Percentiles rank a stretch among this genome's conserved stretches.
phyloP scores from a whole-genome alignment of 2,113 vertebrate genomes.

The Thryonomys swinderianus region DNA sequence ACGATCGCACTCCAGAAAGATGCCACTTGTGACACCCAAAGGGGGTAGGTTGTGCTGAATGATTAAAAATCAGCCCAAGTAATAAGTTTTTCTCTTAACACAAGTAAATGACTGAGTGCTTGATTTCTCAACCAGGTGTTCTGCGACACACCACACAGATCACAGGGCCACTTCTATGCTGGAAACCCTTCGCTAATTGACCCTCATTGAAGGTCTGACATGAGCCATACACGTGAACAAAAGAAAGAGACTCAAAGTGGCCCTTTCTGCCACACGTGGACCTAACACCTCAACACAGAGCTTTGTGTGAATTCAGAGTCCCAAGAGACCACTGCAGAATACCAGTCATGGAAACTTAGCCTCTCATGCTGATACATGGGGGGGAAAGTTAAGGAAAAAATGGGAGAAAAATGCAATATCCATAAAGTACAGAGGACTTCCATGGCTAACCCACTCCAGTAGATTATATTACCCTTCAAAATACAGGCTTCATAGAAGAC shows the following conservation, averaged over 20 bases:
- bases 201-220: neutral
- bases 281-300: neutral
- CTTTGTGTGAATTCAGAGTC: neutral
- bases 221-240: neutral
- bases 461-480: neutral
- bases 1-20: neutral
- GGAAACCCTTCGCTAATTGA: neutral
- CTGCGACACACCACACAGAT: neutral
- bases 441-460: neutral
- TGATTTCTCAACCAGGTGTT: slow-evolving; percentile 4
- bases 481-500: neutral
- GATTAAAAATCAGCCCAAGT: neutral
- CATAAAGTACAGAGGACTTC: neutral
- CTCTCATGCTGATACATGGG: neutral
- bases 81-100: neutral
- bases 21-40: neutral
- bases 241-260: neutral
- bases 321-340: neutral
- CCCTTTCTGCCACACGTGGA: neutral
- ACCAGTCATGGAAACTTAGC: neutral
- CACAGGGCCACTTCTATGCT: neutral
- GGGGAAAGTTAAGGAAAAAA: neutral
- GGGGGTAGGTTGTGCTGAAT: neutral
- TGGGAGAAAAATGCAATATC: neutral
- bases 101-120: neutral